A percentile compares a stretch with the other conserved stretches of the same genome.
phyloP scores from a whole-genome alignment of 2,797 vertebrate genomes.

The Momotus momota region DNA sequence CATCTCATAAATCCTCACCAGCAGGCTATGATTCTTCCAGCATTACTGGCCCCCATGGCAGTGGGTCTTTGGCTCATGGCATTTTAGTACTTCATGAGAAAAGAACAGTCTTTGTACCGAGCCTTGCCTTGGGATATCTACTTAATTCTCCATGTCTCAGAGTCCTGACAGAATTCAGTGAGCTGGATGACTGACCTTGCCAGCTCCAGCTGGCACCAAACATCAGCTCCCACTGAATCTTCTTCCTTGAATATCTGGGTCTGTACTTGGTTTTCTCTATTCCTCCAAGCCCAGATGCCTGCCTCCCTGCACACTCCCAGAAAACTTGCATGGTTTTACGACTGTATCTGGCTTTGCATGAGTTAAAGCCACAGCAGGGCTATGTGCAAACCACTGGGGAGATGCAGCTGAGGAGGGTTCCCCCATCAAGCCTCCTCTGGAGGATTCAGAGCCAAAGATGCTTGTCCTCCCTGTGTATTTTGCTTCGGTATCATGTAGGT shows the following conservation, averaged over 20 bases:
- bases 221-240: not conserved
- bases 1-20: not conserved
- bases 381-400: not conserved
- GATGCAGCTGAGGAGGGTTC: not conserved
- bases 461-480: conserved; percentile 25
- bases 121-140: not conserved
- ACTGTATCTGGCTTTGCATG: not conserved
- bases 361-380: not conserved
- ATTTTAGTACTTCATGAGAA: not conserved
- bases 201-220: not conserved
- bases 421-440: not conserved
- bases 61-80: not conserved
- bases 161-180: not conserved
- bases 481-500: conserved; percentile 19
- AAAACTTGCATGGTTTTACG: fast-evolving
- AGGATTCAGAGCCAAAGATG: not conserved
- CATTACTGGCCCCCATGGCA: not conserved
- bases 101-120: not conserved
- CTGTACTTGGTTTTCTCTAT: not conserved
- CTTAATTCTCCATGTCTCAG: not conserved
- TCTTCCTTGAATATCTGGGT: not conserved
- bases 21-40: not conserved
- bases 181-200: not conserved
- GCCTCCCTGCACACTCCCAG: not conserved
- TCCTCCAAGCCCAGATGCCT: not conserved